Evolutionary conservation across 2,113 vertebrate genomes (phyloP), one percentile per base, ranked within the genome.

Genomic region (Campylomormyrus numenius): DNA sequence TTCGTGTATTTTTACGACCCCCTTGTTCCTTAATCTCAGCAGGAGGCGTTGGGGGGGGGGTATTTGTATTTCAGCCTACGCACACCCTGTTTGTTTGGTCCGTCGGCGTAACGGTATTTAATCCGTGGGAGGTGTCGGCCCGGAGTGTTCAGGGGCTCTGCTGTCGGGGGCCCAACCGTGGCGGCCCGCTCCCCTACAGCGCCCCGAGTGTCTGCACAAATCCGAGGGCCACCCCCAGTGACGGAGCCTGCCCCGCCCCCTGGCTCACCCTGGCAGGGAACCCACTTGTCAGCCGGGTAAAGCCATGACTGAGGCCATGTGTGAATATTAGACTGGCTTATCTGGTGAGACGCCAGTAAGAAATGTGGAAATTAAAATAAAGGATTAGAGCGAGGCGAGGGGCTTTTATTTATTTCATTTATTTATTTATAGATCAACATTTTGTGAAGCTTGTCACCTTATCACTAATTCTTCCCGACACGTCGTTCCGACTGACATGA

Each of bases 261-360:
- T 42, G 42, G 46, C 27, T 49, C 48, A 62, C 45, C 45, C 91
- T 93, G 93, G 91, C 90, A 89, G 90, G 88, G 80, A 87, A 84
- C 53, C 89, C 66, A 84, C 89, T 91, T 92, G 89, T 92, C 92
- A 93, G 92, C 91, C 92, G 93, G 93, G 92, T 90, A 90, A 91
- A 92, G 91, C 92, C 90, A 91, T 80, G 80, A 88, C 93, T 91
- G 92, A 92, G 91, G 88, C 92, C 89, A 91, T 92, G 90, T 94
- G 93, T 93, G 93, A 94, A 94, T 93, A 93, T 93, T 95, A 91
- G 92, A 93, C 91, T 42, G 90, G 93, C 91, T 94, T 95, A 94
- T 95, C 94, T 93, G 93, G 90, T 94, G 92, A 91, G 91, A 94
- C 89, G 92, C 93, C 92, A 93, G 91, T 89, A 89, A 91, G 85